phyloP scores from a whole-genome alignment of 2,888 invertebrate species.

The Octodonta nipae region DNA sequence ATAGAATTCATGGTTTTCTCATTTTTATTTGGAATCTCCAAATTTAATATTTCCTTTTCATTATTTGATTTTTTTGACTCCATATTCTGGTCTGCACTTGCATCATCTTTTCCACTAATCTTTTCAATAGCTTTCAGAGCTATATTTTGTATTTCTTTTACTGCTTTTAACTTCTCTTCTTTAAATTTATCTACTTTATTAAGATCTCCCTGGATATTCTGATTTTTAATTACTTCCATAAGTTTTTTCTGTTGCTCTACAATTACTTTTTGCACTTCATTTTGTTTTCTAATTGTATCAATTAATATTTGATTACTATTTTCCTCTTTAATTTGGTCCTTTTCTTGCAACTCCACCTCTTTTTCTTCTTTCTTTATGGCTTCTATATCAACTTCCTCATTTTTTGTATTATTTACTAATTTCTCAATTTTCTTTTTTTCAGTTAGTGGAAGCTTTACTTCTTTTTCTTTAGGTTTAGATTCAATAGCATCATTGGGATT shows the following conservation, averaged over 20 bases:
- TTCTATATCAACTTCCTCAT: conserved; percentile 37
- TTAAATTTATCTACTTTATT: conserved; percentile 18
- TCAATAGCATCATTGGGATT: neutral
- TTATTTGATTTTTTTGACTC: conserved; percentile 5
- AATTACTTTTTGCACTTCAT: conserved; percentile 52
- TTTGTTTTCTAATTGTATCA: conserved; percentile 53
- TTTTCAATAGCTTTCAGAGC: conserved; percentile 31
- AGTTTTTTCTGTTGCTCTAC: conserved; percentile 48
- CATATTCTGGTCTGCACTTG: conserved; percentile 7
- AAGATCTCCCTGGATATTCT: conserved; percentile 18
- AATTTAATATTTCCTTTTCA: too few relatives aligned
- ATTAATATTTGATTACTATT: conserved; percentile 38
- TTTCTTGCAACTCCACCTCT: conserved; percentile 33
- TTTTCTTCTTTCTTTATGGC: conserved; percentile 35
- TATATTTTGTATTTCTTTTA: conserved; percentile 29
- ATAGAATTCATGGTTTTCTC: neutral
- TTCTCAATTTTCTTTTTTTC: neutral
- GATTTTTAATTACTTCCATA: conserved; percentile 19
- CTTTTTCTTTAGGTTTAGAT: neutral
- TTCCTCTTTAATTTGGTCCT: conserved; percentile 24
- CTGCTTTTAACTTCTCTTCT: conserved; percentile 28
- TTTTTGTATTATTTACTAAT: conserved; percentile 20
- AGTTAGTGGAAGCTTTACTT: neutral
- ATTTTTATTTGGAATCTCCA: neutral
- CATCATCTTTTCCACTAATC: conserved; percentile 19